Conservation (phyloP, 2,888 invertebrate species). For the Marasmarcha lunaedactyla region DNA sequence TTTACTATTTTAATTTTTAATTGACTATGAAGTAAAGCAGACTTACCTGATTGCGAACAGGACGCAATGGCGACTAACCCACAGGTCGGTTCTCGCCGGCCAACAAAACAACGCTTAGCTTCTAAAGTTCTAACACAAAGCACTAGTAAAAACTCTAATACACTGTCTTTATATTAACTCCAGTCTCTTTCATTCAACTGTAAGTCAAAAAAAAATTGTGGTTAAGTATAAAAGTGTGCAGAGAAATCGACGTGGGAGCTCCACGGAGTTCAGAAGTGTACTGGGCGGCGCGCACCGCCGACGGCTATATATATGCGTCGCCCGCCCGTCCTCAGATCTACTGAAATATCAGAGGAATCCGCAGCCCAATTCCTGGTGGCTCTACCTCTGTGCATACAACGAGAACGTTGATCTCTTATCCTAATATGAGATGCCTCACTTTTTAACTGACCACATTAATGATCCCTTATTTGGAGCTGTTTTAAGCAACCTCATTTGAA, state of each 20-base stretch:
- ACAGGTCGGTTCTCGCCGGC: background rate
- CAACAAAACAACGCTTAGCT: background rate
- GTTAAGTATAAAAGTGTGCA: too few species aligned
- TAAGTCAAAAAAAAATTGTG: too few species aligned
- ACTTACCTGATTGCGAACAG: background rate
- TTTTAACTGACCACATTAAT: conserved; percentile 13
- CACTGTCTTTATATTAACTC: too few species aligned
- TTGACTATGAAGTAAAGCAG: background rate
- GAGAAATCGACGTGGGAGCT: background rate
- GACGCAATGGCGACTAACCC: background rate
- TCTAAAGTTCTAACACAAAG: background rate
- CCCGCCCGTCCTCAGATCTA: conserved; percentile 45
- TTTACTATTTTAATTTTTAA: too few species aligned
- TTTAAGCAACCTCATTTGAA: too few species aligned
- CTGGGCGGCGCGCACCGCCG: conserved; percentile 51
- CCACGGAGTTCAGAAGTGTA: conserved; percentile 23
- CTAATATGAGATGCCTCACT: too few species aligned
- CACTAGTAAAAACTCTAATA: background rate
- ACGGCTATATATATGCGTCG: conserved; percentile 53
- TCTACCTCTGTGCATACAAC: conserved; percentile 56
- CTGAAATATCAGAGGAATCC: conserved; percentile 63
- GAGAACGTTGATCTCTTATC: conserved; percentile 57
- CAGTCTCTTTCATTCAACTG: too few species aligned
- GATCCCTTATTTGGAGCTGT: conserved; percentile 13
- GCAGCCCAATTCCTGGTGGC: conserved; percentile 61